Conservation (phyloP, 2,797 vertebrate species). For the Oryzias dopingdopingensis region DNA sequence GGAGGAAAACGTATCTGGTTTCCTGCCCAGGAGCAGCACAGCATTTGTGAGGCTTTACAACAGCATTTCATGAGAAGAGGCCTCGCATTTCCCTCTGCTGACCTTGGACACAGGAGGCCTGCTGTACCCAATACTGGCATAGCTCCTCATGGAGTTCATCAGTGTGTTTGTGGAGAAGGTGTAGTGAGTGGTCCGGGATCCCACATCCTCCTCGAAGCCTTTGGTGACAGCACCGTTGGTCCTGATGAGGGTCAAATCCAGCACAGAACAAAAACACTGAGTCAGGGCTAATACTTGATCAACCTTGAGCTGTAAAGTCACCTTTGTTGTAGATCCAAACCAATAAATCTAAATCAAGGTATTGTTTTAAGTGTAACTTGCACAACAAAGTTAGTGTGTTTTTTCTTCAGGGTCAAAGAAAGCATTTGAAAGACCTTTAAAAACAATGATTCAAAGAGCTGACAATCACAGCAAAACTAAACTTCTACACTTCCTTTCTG, state of each 20-base stretch:
- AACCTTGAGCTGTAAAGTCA: no score
- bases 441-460: no score
- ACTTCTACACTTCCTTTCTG: no score
- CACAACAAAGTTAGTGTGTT: no score
- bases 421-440: no score
- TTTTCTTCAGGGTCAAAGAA: no score
- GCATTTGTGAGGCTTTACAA: accelerated
- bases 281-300: background rate
- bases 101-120: conserved; percentile 62
- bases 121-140: conserved; percentile 56
- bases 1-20: conserved; percentile 79
- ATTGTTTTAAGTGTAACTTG: no score
- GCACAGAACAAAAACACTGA: background rate
- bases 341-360: no score
- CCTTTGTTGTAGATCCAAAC: no score
- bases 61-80: accelerated
- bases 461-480: no score
- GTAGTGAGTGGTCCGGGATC: conserved; percentile 81
- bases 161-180: conserved; percentile 84
- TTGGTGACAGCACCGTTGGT: conserved; percentile 77
- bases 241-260: conserved; percentile 46
- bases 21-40: conserved; percentile 64
- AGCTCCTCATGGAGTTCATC: conserved; percentile 76
- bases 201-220: conserved; percentile 81
- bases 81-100: background rate